These are phyloP conservation scores for Tetragonisca angustula DNA, from an alignment of 2,888 invertebrate genomes.

Conservation along the genomic window DNA sequence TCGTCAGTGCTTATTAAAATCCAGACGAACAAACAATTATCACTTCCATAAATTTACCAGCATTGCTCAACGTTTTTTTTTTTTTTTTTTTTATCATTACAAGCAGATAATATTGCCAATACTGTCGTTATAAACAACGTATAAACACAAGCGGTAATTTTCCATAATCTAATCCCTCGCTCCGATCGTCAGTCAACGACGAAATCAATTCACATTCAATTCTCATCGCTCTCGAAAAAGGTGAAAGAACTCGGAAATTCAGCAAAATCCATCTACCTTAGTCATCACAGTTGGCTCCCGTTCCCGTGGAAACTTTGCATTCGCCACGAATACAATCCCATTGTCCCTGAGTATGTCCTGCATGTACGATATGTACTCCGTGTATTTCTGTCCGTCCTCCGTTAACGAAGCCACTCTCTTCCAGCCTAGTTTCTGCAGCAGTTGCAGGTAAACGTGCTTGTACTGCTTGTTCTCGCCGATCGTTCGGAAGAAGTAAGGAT, in stretches of 20 bases:
- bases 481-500: slow-evolving; percentile 92
- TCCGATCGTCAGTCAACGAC: too few species aligned
- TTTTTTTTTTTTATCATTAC: too few species aligned
- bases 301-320: slow-evolving; percentile 89
- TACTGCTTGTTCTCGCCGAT: slow-evolving; percentile 91
- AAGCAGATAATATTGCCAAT: neutral
- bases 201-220: too few species aligned
- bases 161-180: neutral
- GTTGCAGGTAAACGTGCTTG: slow-evolving; percentile 87
- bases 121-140: neutral
- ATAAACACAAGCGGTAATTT: neutral
- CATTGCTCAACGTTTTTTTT: neutral
- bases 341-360: slow-evolving; percentile 88
- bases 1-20: neutral
- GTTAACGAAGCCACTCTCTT: slow-evolving; percentile 90
- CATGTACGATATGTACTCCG: slow-evolving; percentile 90
- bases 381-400: slow-evolving; percentile 92
- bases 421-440: slow-evolving; percentile 88
- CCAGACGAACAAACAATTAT: neutral
- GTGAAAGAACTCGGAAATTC: neutral
- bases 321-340: slow-evolving; percentile 88
- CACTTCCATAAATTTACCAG: neutral
- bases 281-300: slow-evolving; percentile 86
- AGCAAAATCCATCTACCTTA: slow-evolving; percentile 83
- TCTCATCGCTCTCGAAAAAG: neutral